Evolutionary conservation across 1,140 invertebrate genomes (phyloP).

Genomic region (Bombyx mandarina): DNA sequence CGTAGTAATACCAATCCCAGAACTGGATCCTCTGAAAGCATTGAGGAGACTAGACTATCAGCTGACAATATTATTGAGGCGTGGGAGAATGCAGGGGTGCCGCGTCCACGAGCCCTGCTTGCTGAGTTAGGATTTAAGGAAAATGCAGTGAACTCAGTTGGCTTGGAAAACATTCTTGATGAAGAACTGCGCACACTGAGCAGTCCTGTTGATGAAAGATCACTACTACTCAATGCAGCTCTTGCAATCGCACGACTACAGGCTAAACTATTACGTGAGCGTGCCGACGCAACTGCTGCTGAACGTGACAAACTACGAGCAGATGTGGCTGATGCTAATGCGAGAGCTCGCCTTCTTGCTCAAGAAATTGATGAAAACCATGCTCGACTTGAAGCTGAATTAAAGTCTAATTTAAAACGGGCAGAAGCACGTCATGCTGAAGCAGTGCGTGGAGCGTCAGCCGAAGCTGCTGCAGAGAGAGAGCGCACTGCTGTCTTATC

Average conservation of each 20-base stretch:
- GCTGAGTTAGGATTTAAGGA: slow-evolving; percentile 79
- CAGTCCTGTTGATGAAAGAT: slow-evolving; percentile 26
- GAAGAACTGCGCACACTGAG: slow-evolving; percentile 77
- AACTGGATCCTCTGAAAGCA: too few relatives aligned
- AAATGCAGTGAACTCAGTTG: slow-evolving; percentile 75
- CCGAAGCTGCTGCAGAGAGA: slow-evolving; percentile 78
- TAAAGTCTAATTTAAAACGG: slow-evolving; percentile 77
- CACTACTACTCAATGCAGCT: slow-evolving; percentile 41
- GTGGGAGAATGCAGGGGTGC: slow-evolving; percentile 80
- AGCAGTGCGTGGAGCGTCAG: slow-evolving; percentile 77
- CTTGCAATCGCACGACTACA: slow-evolving; percentile 41
- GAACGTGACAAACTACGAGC: slow-evolving; percentile 82
- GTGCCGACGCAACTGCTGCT: slow-evolving; percentile 31
- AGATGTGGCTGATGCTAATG: slow-evolving; percentile 86
- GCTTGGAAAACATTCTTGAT: slow-evolving; percentile 81
- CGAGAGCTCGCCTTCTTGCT: slow-evolving; percentile 82
- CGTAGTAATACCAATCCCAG: too few relatives aligned
- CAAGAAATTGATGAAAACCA: slow-evolving; percentile 93
- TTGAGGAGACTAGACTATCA: slow-evolving; percentile 30
- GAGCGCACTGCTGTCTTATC: slow-evolving; percentile 74
- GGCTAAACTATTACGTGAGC: slow-evolving; percentile 24
- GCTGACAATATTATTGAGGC: slow-evolving; percentile 76
- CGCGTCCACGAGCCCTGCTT: slow-evolving; percentile 74
- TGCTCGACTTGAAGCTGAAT: slow-evolving; percentile 80
- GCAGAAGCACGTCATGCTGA: slow-evolving; percentile 84